Percentiles rank a stretch among this genome's conserved stretches.
Conservation (phyloP, 2,888 invertebrate species). For the Chloromyia formosa region DNA sequence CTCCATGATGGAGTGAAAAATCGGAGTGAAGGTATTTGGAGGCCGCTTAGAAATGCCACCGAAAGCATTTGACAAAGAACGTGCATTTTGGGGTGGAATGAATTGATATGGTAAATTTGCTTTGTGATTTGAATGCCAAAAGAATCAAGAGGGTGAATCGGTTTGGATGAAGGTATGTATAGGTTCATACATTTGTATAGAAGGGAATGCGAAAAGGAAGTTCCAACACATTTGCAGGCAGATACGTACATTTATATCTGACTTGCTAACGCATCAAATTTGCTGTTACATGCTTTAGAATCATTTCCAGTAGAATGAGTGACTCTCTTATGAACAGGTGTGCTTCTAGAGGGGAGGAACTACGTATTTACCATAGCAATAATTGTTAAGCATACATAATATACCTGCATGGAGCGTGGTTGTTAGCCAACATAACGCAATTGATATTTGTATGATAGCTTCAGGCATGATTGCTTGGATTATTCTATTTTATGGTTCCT, state of each 20-base stretch:
- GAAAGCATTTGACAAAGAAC: conserved; percentile 19
- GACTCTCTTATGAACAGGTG: conserved; percentile 17
- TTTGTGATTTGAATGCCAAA: conserved; percentile 43
- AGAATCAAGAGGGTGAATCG: conserved; percentile 37
- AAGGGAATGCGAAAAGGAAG: not conserved
- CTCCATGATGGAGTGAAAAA: conserved; percentile 35
- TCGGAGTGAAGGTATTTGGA: conserved; percentile 19
- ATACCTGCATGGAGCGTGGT: not conserved
- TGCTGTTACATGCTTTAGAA: conserved; percentile 26
- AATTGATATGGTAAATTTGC: conserved; percentile 44
- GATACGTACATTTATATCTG: not conserved
- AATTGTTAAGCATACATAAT: conserved; percentile 20
- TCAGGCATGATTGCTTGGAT: conserved; percentile 21
- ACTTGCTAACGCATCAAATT: conserved; percentile 21
- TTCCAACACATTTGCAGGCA: not conserved
- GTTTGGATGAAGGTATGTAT: conserved; percentile 4
- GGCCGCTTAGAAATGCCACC: conserved; percentile 2
- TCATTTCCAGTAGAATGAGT: conserved; percentile 21
- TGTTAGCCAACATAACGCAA: not conserved
- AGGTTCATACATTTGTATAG: not conserved
- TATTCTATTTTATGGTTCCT: not conserved
- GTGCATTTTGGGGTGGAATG: conserved; percentile 40
- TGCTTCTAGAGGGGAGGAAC: conserved; percentile 13
- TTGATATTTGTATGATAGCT: conserved; percentile 25
- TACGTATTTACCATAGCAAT: conserved; percentile 41